Evolutionary conservation across 2,888 invertebrate genomes (phyloP).

Genomic region (Andrena dorsata): DNA sequence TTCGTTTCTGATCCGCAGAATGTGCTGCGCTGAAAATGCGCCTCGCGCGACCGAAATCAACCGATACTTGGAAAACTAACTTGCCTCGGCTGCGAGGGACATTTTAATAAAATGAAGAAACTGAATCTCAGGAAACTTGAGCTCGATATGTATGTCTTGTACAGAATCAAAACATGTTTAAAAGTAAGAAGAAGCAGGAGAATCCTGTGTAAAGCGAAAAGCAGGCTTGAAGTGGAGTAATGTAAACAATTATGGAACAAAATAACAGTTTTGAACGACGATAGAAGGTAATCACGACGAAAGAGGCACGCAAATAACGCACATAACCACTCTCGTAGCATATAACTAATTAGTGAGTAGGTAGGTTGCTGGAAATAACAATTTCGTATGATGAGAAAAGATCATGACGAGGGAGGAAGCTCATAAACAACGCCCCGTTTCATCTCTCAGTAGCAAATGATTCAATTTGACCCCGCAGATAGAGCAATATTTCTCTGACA

Average conservation of each 20-base stretch:
- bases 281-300: too few relatives aligned
- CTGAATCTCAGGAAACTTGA: too few relatives aligned
- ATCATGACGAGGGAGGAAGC: neutral
- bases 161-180: too few relatives aligned
- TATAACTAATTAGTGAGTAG: conserved; percentile 4
- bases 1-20: conserved; percentile 17
- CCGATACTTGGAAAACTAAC: conserved; percentile 1
- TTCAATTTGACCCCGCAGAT: conserved; percentile 38
- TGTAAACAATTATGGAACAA: too few relatives aligned
- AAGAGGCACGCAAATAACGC: too few relatives aligned
- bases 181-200: too few relatives aligned
- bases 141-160: too few relatives aligned
- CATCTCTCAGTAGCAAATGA: conserved; percentile 7
- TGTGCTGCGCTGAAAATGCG: conserved; percentile 11
- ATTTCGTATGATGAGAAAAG: conserved; percentile 1
- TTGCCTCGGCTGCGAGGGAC: neutral
- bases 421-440: conserved; percentile 18
- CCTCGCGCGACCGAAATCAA: neutral
- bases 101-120: neutral
- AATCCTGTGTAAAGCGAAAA: too few relatives aligned
- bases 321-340: too few relatives aligned
- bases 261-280: too few relatives aligned
- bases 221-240: too few relatives aligned
- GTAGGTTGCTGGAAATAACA: neutral
- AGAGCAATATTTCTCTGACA: conserved; percentile 35